These are phyloP conservation scores for Drosophila mojavensis DNA, from an alignment of 1,140 invertebrate genomes.

Conservation along the genomic window DNA sequence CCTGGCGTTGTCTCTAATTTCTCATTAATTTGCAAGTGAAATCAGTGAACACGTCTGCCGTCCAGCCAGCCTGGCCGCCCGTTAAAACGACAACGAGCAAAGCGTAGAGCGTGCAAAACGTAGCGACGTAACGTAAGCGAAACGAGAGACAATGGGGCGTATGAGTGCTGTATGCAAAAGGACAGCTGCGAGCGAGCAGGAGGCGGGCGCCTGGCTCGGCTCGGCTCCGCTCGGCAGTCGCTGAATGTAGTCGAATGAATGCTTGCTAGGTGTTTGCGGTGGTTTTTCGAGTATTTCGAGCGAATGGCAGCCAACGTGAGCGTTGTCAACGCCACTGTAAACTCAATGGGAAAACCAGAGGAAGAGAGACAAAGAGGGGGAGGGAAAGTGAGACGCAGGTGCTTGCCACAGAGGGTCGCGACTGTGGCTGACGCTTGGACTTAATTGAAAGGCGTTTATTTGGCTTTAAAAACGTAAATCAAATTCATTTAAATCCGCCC, in stretches of 20 bases:
- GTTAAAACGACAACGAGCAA: conserved; percentile 53
- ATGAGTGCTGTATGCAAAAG: conserved; percentile 69
- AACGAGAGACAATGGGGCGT: conserved; percentile 76
- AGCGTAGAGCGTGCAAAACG: conserved; percentile 50
- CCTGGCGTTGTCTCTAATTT: conserved; percentile 79
- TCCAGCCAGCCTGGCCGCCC: not conserved
- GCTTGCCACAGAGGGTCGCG: conserved; percentile 31
- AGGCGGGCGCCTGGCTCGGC: not conserved
- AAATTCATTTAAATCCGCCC: conserved; percentile 79
- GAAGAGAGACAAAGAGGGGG: not conserved
- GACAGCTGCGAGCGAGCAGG: not conserved
- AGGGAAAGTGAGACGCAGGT: conserved; percentile 30
- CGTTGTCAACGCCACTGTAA: conserved; percentile 75
- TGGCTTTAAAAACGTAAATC: conserved; percentile 83
- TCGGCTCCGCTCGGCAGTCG: not conserved
- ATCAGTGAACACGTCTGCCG: conserved; percentile 71
- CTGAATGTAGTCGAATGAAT: conserved; percentile 57
- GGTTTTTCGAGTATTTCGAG: conserved; percentile 75
- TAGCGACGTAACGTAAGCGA: conserved; percentile 58
- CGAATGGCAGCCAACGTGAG: conserved; percentile 61
- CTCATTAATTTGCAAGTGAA: conserved; percentile 84
- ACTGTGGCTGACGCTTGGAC: conserved; percentile 52
- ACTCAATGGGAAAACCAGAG: conserved; percentile 61
- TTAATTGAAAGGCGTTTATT: conserved; percentile 83
- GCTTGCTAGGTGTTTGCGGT: conserved; percentile 79